phyloP scores from a whole-genome alignment of 2,113 vertebrate species.

The Elachura formosa region DNA sequence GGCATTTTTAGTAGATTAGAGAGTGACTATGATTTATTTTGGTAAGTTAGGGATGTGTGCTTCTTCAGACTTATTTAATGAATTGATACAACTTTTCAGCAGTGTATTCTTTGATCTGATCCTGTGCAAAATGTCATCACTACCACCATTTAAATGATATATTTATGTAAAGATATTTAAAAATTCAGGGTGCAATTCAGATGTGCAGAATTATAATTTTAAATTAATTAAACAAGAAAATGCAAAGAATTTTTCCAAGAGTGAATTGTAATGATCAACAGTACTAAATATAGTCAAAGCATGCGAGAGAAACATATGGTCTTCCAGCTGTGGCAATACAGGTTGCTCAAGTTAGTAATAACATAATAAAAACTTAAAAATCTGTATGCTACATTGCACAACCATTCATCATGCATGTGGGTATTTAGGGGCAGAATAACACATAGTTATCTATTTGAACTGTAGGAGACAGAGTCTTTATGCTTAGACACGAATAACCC shows the following conservation, averaged over 20 bases:
- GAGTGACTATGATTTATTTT: not conserved
- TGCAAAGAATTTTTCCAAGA: rapidly evolving
- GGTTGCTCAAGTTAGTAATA: not conserved
- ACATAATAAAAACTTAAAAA: not conserved
- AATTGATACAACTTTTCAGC: not conserved
- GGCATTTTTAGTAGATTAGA: not conserved
- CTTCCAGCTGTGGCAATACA: not conserved
- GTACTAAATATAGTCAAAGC: not conserved
- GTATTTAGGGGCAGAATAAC: not conserved
- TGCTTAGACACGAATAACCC: too few species aligned
- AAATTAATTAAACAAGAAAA: not conserved
- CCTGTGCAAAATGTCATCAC: not conserved
- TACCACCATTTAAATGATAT: not conserved
- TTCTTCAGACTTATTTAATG: not conserved
- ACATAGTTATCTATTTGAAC: not conserved
- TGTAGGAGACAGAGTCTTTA: not conserved
- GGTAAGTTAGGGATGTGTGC: not conserved
- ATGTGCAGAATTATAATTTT: not conserved
- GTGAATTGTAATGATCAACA: not conserved
- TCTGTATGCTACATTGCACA: not conserved
- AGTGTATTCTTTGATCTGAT: not conserved
- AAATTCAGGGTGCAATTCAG: not conserved
- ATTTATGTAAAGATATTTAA: not conserved
- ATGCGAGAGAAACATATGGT: not conserved
- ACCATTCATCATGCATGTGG: not conserved